Evolutionary conservation across 1,140 invertebrate genomes (phyloP), one percentile per base, ranked within the genome.

Genomic region (Aphaenogaster ashmeadi): DNA sequence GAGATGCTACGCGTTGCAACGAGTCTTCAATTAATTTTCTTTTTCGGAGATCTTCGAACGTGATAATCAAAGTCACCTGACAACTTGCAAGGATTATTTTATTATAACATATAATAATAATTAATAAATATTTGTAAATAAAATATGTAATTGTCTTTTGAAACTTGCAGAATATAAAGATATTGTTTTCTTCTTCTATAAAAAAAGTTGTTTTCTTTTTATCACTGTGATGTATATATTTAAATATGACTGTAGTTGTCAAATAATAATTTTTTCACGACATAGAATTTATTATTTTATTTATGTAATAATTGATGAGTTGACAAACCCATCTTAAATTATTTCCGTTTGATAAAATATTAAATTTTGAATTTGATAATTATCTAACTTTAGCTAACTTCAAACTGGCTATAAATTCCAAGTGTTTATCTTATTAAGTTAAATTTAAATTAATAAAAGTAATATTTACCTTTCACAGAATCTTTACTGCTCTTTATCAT

Each of bases 391-490:
- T 27, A 27, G 27, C 0, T 27, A 27, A 27, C 27, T 27, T 27
- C 27, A 27, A 27, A 27, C 27, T 27, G 27, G 27, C 27, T 27
- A 52, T 27, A 74, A 74, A 54, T 50, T 21, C 7, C 11, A 15
- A 71, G 11, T 27, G 1, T 69, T 69, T 69, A 50, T 71, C 2
- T 21, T 44, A 44, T 71, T 21, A 60, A 56, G 5, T 52, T 21
- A 27, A 8, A 15, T 72, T 54, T 44, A 58, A 77, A 77, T 77
- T 77, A 44, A 33, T 47, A 27, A 47, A 41, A 18, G 7, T 78
- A 33, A n/a, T 78, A 15, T 6, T 38, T 36, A 47, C 3, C 1
- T 56, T 27, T 15, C 3, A 44, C 4, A 27, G 33, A 36, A 38
- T 27, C n/a, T 21, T 78, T 21, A 21, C 0, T 18, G 11, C 6